phyloP scores from a whole-genome alignment of 2,797 vertebrate species.

The Spondyliosoma cantharus region DNA sequence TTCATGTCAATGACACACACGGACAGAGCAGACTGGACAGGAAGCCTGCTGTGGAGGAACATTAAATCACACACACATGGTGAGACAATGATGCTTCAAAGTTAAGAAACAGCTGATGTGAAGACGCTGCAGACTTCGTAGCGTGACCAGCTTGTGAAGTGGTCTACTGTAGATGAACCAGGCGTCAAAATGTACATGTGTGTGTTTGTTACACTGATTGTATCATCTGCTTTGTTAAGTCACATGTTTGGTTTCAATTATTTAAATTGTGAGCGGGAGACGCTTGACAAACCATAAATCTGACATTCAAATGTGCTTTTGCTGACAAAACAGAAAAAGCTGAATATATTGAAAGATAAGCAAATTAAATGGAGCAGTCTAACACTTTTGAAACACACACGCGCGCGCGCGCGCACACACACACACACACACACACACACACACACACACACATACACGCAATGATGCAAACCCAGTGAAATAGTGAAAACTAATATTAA shows the following conservation, averaged over 20 bases:
- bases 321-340: constrained; percentile 51
- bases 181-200: background rate
- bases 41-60: constrained; percentile 56
- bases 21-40: constrained; percentile 46
- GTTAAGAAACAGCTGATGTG: constrained; percentile 8
- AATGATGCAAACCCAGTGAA: constrained; percentile 50
- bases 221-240: constrained; percentile 32
- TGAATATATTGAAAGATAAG: constrained; percentile 48
- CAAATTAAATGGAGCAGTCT: constrained; percentile 47
- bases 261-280: constrained; percentile 26
- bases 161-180: constrained; percentile 6
- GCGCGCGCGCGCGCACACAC: constrained; percentile 19
- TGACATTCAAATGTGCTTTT: constrained; percentile 52
- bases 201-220: constrained; percentile 3
- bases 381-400: constrained; percentile 30
- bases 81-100: constrained; percentile 13
- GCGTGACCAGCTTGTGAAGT: background rate
- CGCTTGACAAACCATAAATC: constrained; percentile 38
- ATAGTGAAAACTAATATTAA: constrained; percentile 69
- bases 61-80: constrained; percentile 48
- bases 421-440: constrained; percentile 26
- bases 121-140: constrained; percentile 2
- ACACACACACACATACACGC: constrained; percentile 34
- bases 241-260: constrained; percentile 27
- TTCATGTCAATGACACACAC: constrained; percentile 68